Conservation (phyloP, 37 sponge, comb jelly and placozoan species). For the Hormiphora californensis region DNA sequence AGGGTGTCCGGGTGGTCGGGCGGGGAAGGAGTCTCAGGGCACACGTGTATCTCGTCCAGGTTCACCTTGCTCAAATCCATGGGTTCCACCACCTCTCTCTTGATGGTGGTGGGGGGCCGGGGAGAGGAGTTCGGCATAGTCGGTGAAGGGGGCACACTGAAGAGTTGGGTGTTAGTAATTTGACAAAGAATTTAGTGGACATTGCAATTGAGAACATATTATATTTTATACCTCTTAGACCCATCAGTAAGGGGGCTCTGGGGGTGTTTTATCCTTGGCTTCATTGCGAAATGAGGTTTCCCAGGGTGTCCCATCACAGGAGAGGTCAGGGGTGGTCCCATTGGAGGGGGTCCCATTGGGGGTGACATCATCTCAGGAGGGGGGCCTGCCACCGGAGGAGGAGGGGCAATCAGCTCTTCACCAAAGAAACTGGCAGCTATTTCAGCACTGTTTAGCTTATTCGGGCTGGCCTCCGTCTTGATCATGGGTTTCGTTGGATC, state of each 20-base stretch:
- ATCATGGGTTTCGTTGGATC: slow-evolving; percentile 20
- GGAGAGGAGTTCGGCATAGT: not conserved
- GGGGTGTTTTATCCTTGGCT: slow-evolving; percentile 22
- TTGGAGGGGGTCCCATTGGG: slow-evolving; percentile 28
- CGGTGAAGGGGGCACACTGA: slow-evolving; percentile 46
- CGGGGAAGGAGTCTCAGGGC: slow-evolving; percentile 14
- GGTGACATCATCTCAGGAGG: slow-evolving; percentile 33
- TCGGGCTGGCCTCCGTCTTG: slow-evolving; percentile 8
- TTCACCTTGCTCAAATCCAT: slow-evolving; percentile 41
- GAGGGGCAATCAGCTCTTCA: slow-evolving; percentile 30
- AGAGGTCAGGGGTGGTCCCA: slow-evolving; percentile 34
- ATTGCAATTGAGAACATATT: not conserved
- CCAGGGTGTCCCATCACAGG: slow-evolving; percentile 24
- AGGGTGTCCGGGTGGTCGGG: slow-evolving; percentile 49
- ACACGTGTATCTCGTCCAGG: slow-evolving; percentile 39
- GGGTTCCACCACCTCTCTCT: slow-evolving; percentile 20
- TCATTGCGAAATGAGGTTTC: slow-evolving; percentile 7
- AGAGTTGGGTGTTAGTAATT: too few species aligned
- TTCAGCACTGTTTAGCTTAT: not conserved
- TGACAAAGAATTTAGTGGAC: too few species aligned
- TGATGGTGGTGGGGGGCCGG: not conserved
- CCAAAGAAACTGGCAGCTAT: slow-evolving; percentile 39
- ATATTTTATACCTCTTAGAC: not conserved
- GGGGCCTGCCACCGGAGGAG: slow-evolving; percentile 5
- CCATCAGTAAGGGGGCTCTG: slow-evolving; percentile 6